phyloP scores from a whole-genome alignment of 1,140 invertebrate species.

The Drosophila sp. region DNA sequence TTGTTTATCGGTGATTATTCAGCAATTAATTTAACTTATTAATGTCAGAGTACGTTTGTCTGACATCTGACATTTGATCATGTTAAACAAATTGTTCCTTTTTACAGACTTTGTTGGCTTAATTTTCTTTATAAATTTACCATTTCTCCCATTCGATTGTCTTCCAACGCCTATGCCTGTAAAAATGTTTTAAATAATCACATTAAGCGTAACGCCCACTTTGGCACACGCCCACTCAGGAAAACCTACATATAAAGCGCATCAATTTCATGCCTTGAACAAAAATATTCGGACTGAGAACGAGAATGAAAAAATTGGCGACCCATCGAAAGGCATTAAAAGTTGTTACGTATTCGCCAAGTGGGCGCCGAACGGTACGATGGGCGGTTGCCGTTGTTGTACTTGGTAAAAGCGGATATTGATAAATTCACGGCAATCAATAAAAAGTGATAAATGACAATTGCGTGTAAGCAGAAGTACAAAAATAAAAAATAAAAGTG shows the following conservation, averaged over 20 bases:
- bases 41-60: slow-evolving; percentile 3
- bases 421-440: slow-evolving; percentile 82
- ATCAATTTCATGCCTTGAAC: slow-evolving; percentile 83
- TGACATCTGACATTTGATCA: slow-evolving; percentile 26
- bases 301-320: slow-evolving; percentile 27
- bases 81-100: slow-evolving; percentile 24
- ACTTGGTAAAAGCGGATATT: slow-evolving; percentile 75
- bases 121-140: slow-evolving; percentile 48
- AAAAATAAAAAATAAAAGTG: slow-evolving; percentile 16
- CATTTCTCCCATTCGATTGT: slow-evolving; percentile 10
- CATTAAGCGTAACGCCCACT: slow-evolving; percentile 68
- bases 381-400: slow-evolving; percentile 59
- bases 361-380: slow-evolving; percentile 37
- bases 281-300: slow-evolving; percentile 44
- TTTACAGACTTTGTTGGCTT: slow-evolving; percentile 9
- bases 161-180: neutral
- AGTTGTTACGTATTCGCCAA: slow-evolving; percentile 72
- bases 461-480: slow-evolving; percentile 69
- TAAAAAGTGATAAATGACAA: slow-evolving; percentile 82
- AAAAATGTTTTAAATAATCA: slow-evolving; percentile 76
- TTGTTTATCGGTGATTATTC: neutral
- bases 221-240: slow-evolving; percentile 20
- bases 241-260: slow-evolving; percentile 58
- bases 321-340: slow-evolving; percentile 74
- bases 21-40: slow-evolving; percentile 15